Conservation (phyloP, 2,797 vertebrate species). For the Avahi laniger region DNA sequence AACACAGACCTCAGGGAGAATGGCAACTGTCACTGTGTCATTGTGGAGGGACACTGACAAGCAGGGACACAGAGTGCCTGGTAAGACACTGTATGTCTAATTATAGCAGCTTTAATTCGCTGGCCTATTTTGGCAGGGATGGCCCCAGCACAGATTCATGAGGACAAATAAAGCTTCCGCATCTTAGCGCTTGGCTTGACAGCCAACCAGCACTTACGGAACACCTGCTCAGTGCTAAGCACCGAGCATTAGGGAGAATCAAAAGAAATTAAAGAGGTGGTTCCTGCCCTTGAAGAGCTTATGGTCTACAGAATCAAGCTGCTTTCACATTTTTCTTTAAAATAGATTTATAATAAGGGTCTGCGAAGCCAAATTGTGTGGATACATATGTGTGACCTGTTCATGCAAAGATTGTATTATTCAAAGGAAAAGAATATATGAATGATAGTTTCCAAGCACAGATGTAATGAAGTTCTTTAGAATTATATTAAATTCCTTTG, state of each 20-base stretch:
- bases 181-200: conserved; percentile 65
- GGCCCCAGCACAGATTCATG: conserved; percentile 14
- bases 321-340: background rate
- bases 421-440: background rate
- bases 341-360: background rate
- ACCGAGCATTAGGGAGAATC: conserved; percentile 44
- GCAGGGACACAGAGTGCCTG: conserved; percentile 54
- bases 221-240: conserved; percentile 71
- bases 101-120: conserved; percentile 60
- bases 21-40: conserved; percentile 52
- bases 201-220: conserved; percentile 8
- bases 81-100: conserved; percentile 42
- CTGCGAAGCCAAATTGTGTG: background rate
- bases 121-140: conserved; percentile 47
- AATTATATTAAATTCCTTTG: background rate
- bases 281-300: conserved; percentile 47
- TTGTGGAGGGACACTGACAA: background rate
- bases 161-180: conserved; percentile 63
- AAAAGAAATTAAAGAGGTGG: conserved; percentile 43
- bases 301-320: background rate
- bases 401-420: background rate
- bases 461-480: background rate
- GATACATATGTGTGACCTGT: background rate
- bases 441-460: background rate
- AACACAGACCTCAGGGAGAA: conserved; percentile 58